Base-by-base conservation (phyloP, 2,888 invertebrate species). In the Drosophila acutilabella region DNA sequence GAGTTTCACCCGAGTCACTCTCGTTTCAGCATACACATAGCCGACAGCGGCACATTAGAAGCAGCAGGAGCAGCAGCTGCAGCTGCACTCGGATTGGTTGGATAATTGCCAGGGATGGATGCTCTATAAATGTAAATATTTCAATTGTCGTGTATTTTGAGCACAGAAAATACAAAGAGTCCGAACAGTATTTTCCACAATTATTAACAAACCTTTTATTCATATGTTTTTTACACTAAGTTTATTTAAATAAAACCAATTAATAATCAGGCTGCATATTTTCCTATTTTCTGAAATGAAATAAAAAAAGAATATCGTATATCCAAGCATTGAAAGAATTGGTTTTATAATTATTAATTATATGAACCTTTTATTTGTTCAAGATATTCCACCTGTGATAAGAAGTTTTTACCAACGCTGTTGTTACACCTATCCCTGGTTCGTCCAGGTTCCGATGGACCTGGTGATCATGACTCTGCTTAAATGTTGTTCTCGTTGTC, bases 31-130 rank as follows among this genome's bases (percentile, higher is more conserved):
- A 83, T 77, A 74, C 80, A 81, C 60, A 71, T 64, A 65, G 48
- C 60, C 65, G 57, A 57, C 62, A 67, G 13, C 57, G 30, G 8
- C 30, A 30, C 30, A 30, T 7, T 0, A 30, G 30, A 30, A 30
- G 30, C 30, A 26, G 23, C 23, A 23, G 23, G 4, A 26, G 26
- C 26, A 26, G 26, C 4, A 26, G 77, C 84, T 20, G 20, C 20
- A 88, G 88, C 82, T 85, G 88, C 85, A 87, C 85, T 78, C 69
- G 75, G 71, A 66, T 68, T 65, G 67, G 67, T 64, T 76, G 30
- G 8, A 8, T 30, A 30, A 53, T 71, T 44, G 23, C 62, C 78
- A 76, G 78, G 76, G 70, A 13, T 74, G 59, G 69, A 58, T 1
- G 30, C 23, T 23, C 6, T 11, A 20, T 2, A 38, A 44, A 48